These are phyloP conservation scores for Anorthoa munda DNA, from an alignment of 2,888 invertebrate species.

Conservation along the genomic window DNA sequence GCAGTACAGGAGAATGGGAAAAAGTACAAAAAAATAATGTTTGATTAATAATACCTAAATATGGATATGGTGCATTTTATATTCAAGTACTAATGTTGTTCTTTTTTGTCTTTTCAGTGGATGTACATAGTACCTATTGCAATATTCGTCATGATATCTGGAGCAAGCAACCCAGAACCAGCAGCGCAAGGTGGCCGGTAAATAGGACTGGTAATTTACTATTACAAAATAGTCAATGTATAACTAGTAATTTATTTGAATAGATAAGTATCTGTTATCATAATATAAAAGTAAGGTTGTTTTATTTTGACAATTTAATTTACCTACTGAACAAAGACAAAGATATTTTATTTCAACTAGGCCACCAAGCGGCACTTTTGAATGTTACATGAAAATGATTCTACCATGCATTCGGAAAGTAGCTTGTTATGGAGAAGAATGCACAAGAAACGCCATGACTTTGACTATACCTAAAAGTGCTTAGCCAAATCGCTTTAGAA, in stretches of 20 bases:
- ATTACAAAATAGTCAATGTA: constrained; percentile 19
- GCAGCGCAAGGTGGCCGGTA: constrained; percentile 81
- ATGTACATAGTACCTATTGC: constrained; percentile 99
- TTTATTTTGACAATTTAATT: not conserved
- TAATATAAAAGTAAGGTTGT: not conserved
- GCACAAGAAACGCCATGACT: no score
- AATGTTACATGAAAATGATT: no score
- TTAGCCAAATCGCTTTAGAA: no score
- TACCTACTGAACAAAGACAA: no score
- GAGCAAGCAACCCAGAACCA: constrained; percentile 95
- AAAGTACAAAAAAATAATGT: no score
- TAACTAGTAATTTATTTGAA: constrained; percentile 38
- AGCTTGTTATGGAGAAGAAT: no score
- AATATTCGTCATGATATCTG: constrained; percentile 97
- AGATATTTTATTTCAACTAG: no score
- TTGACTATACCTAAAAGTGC: no score
- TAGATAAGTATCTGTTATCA: not conserved
- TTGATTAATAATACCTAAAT: not conserved
- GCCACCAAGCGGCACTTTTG: no score
- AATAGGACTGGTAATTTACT: constrained; percentile 10
- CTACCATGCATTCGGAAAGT: no score
- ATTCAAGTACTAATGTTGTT: not conserved
- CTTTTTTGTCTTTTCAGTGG: constrained; percentile 94
- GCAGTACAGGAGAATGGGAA: no score
- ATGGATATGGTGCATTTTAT: not conserved